These are phyloP conservation scores for Torymus texanus DNA, from an alignment of 2,888 invertebrate genomes.

Conservation along the genomic window DNA sequence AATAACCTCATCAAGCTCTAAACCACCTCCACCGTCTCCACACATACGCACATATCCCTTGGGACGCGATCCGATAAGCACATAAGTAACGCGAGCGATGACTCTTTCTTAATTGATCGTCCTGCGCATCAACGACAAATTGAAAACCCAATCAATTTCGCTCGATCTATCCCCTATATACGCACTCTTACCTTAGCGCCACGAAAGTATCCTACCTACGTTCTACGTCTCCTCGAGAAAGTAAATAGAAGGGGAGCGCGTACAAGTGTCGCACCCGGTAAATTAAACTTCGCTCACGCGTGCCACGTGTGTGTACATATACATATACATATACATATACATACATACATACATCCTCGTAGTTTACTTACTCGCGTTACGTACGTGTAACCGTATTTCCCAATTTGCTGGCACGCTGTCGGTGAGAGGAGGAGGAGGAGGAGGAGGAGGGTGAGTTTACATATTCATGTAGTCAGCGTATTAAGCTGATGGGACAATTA, in stretches of 20 bases:
- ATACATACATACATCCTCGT: no score
- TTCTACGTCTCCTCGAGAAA: no score
- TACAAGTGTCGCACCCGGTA: no score
- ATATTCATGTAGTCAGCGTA: conserved; percentile 14
- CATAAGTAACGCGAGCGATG: not conserved
- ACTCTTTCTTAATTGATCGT: not conserved
- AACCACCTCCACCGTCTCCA: not conserved
- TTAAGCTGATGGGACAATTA: conserved; percentile 30
- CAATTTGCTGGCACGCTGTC: not conserved
- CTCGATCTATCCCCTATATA: not conserved
- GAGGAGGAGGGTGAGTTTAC: not conserved
- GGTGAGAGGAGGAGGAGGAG: no score
- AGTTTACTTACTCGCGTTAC: no score
- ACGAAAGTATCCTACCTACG: no score
- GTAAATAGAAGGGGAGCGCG: no score
- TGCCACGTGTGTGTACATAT: no score
- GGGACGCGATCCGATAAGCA: not conserved
- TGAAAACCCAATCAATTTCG: conserved; percentile 43
- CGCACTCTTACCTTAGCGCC: no score
- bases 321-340: no score
- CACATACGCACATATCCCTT: not conserved
- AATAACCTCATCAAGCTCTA: no score
- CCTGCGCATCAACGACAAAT: not conserved
- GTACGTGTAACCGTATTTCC: not conserved
- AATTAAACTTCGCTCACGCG: no score